phyloP scores from a whole-genome alignment of 37 sponge, comb jelly and placozoan genomes.

The Eunapius fragilis region DNA sequence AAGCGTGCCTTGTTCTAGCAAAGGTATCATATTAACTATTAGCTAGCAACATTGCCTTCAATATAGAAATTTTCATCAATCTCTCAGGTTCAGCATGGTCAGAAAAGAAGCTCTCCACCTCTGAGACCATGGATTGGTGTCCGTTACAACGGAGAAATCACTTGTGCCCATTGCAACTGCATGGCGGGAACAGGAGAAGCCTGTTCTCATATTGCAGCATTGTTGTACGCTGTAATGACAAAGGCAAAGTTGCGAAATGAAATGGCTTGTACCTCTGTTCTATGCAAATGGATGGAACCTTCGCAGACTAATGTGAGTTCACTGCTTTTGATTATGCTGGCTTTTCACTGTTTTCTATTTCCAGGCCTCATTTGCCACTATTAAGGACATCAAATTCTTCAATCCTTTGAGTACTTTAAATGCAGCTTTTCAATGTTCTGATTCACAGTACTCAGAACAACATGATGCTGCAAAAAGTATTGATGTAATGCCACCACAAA shows the following conservation, averaged over 20 bases:
- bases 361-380: neutral
- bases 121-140: neutral
- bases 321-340: neutral
- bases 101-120: neutral
- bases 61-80: too few species aligned
- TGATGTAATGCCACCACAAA: neutral
- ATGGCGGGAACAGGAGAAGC: neutral
- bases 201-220: neutral
- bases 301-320: neutral
- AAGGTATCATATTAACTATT: too few species aligned
- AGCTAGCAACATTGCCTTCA: too few species aligned
- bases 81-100: neutral
- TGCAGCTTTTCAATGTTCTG: neutral
- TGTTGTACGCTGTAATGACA: neutral
- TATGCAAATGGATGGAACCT: neutral
- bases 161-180: neutral
- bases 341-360: neutral
- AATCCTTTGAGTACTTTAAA: neutral
- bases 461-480: neutral
- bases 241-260: neutral
- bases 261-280: neutral
- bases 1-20: too few species aligned
- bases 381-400: neutral
- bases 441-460: neutral
- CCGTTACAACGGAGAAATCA: neutral